Evolutionary conservation across 2,888 invertebrate genomes (phyloP).

Genomic region (Melanostoma mellinum): DNA sequence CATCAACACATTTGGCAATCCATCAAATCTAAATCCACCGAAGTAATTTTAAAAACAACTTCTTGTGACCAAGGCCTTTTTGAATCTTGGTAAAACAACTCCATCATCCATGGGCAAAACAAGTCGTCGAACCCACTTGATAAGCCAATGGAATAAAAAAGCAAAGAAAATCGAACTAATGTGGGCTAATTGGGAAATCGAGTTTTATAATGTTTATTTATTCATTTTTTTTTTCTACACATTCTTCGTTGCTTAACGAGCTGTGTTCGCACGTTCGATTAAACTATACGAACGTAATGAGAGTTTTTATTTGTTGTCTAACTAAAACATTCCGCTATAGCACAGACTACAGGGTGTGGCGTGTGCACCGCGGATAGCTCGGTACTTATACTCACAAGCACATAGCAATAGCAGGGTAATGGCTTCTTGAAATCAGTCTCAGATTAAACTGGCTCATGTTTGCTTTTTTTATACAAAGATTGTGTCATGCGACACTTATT

Average conservation of each 20-base stretch:
- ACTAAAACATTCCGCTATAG: neutral
- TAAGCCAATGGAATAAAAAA: slow-evolving; percentile 1
- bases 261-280: slow-evolving; percentile 28
- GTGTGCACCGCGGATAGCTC: neutral
- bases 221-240: slow-evolving; percentile 9
- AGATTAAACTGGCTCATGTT: no score
- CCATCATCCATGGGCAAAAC: slow-evolving; percentile 17
- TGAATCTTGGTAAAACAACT: slow-evolving; percentile 15
- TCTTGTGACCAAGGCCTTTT: slow-evolving; percentile 12
- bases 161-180: slow-evolving; percentile 12
- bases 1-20: slow-evolving; percentile 32
- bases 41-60: neutral
- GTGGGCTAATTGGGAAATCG: slow-evolving; percentile 55
- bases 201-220: slow-evolving; percentile 32
- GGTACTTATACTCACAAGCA: neutral
- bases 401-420: neutral
- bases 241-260: slow-evolving; percentile 41
- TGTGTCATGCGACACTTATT: no score
- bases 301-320: slow-evolving; percentile 8
- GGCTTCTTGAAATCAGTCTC: neutral
- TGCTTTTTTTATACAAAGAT: no score
- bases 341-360: slow-evolving; percentile 21
- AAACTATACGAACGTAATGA: slow-evolving; percentile 1
- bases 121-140: slow-evolving; percentile 28
- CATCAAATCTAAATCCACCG: slow-evolving; percentile 9